phyloP scores from a whole-genome alignment of 2,888 invertebrate genomes.

The Geotrupes spiniger region DNA sequence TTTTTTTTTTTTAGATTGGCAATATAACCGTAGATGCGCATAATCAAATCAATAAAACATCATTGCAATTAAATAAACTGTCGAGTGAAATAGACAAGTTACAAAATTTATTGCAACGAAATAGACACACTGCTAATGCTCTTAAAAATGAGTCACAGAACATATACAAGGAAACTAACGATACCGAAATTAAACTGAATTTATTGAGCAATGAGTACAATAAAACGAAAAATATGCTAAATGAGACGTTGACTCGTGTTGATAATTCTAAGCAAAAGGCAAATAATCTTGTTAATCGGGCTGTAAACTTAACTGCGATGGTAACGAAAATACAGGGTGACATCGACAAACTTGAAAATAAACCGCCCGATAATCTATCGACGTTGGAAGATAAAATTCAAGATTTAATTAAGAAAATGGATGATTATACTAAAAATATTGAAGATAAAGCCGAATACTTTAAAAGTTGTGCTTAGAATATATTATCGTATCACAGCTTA shows the following conservation, averaged over 20 bases:
- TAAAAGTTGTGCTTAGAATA: constrained; percentile 42
- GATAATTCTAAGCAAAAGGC: constrained; percentile 77
- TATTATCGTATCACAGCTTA: neutral
- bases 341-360: constrained; percentile 41
- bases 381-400: constrained; percentile 60
- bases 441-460: constrained; percentile 61
- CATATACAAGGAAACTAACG: constrained; percentile 70
- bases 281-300: constrained; percentile 71
- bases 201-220: constrained; percentile 68
- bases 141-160: constrained; percentile 74
- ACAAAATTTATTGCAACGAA: constrained; percentile 77
- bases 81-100: constrained; percentile 70
- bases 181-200: constrained; percentile 64
- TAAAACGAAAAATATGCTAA: constrained; percentile 67
- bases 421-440: constrained; percentile 58
- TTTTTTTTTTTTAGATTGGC: constrained; percentile 63
- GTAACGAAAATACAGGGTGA: constrained; percentile 43
- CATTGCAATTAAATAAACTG: constrained; percentile 70
- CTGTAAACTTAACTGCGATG: constrained; percentile 71
- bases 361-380: constrained; percentile 46
- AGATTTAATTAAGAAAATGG: constrained; percentile 62
- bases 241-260: constrained; percentile 71
- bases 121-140: constrained; percentile 77
- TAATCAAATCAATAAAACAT: constrained; percentile 74
- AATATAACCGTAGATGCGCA: constrained; percentile 78